Evolutionary conservation across 2,888 invertebrate genomes (phyloP).

Genomic region (Luperina nickerlii): DNA sequence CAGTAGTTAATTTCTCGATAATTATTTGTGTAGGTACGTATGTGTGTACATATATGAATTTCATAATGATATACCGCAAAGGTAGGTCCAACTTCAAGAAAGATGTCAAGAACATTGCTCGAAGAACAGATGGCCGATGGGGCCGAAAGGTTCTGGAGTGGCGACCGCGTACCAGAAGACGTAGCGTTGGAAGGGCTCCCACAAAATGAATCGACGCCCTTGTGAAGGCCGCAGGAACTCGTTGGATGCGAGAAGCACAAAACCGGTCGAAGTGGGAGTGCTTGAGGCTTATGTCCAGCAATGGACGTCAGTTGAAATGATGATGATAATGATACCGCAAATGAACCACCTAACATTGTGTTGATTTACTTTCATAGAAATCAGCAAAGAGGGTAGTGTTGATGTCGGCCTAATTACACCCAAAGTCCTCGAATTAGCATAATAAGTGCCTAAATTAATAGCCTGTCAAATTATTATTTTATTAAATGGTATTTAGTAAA

Average conservation of each 20-base stretch:
- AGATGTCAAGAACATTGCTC: no score
- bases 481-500: constrained; percentile 50
- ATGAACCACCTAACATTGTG: constrained; percentile 42
- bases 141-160: no score
- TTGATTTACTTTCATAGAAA: constrained; percentile 51
- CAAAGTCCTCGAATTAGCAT: constrained; percentile 24
- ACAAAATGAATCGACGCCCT: no score
- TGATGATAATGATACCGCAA: constrained; percentile 1
- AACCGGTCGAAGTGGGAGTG: no score
- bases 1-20: constrained; percentile 12
- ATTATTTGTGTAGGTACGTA: not conserved
- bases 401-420: constrained; percentile 49
- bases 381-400: constrained; percentile 43
- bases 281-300: no score
- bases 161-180: no score
- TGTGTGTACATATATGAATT: constrained; percentile 34
- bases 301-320: no score
- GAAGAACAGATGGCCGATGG: no score
- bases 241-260: no score
- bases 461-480: constrained; percentile 44
- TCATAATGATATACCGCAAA: constrained; percentile 39
- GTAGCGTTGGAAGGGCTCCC: no score
- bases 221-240: no score
- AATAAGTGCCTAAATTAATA: constrained; percentile 44
- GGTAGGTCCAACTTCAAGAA: no score